A percentile compares a stretch with the other conserved stretches of the same genome.
These are phyloP conservation scores for Prietella phreatophila DNA, from an alignment of 2,113 vertebrate species.

Conservation along the genomic window DNA sequence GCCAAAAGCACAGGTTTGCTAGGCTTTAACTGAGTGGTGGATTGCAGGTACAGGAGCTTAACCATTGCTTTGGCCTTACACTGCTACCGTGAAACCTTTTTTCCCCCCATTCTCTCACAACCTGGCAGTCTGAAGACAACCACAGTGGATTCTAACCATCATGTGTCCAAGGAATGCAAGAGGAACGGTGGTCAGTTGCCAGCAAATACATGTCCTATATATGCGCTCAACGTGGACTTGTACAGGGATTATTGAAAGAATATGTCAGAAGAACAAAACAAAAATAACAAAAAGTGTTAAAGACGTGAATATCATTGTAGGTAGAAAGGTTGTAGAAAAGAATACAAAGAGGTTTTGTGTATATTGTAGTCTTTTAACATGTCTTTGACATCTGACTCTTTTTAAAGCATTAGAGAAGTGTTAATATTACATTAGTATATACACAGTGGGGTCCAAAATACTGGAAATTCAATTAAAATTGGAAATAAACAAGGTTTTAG, in stretches of 20 bases:
- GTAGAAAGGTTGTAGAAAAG: slow-evolving; percentile 75
- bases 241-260: slow-evolving; percentile 54
- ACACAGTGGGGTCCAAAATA: background rate
- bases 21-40: slow-evolving; percentile 61
- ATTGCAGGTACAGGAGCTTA: slow-evolving; percentile 55
- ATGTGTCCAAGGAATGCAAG: slow-evolving; percentile 26
- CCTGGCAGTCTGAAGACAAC: slow-evolving; percentile 51
- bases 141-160: slow-evolving; percentile 39
- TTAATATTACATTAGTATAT: background rate
- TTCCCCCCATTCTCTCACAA: slow-evolving; percentile 45
- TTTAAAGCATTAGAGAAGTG: background rate
- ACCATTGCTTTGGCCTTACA: slow-evolving; percentile 59
- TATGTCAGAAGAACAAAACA: slow-evolving; percentile 43
- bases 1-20: slow-evolving; percentile 61
- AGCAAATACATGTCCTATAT: slow-evolving; percentile 65
- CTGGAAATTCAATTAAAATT: background rate
- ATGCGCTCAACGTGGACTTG: slow-evolving; percentile 70
- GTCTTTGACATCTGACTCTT: slow-evolving; percentile 44
- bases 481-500: background rate
- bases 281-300: slow-evolving; percentile 34
- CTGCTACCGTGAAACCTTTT: slow-evolving; percentile 26
- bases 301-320: slow-evolving; percentile 64
- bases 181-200: slow-evolving; percentile 53
- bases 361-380: slow-evolving; percentile 59
- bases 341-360: slow-evolving; percentile 66